Conservation (phyloP, 1,140 invertebrate genomes). For the Zaprionus taronus region DNA sequence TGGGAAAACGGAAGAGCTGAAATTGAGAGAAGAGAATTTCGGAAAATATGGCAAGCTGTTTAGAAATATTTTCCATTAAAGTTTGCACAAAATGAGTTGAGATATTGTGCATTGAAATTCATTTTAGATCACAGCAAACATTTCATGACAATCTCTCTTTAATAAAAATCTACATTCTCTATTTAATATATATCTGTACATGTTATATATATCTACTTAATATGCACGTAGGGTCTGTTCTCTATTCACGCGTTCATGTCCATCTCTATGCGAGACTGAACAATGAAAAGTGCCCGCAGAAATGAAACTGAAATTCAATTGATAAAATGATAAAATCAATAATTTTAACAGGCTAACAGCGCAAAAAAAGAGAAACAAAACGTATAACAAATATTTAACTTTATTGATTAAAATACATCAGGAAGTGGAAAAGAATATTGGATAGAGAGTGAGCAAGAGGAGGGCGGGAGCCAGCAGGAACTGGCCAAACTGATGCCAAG, state of each 20-base stretch:
- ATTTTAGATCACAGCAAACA: too few species aligned
- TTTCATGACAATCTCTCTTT: too few species aligned
- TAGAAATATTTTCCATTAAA: not conserved
- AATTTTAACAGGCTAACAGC: constrained; percentile 16
- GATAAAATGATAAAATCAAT: constrained; percentile 37
- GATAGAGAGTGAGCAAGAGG: not conserved
- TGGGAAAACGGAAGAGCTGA: not conserved
- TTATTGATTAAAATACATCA: constrained; percentile 49
- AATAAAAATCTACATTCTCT: too few species aligned
- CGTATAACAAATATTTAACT: constrained; percentile 33
- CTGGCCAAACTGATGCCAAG: constrained; percentile 39
- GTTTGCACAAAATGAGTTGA: not conserved
- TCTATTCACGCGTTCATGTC: constrained; percentile 9
- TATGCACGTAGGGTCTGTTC: not conserved
- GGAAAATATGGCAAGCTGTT: not conserved
- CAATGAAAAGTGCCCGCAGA: not conserved
- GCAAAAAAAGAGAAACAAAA: constrained; percentile 28
- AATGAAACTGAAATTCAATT: constrained; percentile 41
- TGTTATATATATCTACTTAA: not conserved
- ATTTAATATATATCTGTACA: not conserved
- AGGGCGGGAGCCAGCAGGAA: not conserved
- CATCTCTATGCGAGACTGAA: constrained; percentile 4
- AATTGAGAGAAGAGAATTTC: not conserved
- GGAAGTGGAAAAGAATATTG: too few species aligned
- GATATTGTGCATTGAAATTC: not conserved